Evolutionary conservation across 1,140 invertebrate species (phyloP), one percentile per base, ranked within the genome.

Genomic region (Cydia pomonella): DNA sequence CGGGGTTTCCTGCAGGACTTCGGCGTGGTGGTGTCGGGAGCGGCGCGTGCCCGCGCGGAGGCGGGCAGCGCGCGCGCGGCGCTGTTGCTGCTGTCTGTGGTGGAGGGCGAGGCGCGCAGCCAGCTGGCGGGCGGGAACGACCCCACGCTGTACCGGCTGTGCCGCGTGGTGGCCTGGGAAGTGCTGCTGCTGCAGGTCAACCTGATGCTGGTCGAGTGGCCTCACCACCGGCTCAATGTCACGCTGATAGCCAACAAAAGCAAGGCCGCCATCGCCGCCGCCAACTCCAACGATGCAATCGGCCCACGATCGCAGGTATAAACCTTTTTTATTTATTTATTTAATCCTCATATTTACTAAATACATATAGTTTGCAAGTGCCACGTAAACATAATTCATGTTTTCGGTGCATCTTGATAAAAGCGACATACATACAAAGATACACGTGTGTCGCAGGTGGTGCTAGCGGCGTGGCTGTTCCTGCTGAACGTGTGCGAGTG

Each of bases 1-100:
- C 89, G 95, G 80, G 95, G 96, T 74, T 93, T 93, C 78, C 79
- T 93, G 16, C 94, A 95, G 82, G 96, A 97, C 85, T 97, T 96
- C 83, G 95, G 96, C 3, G 98, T 97, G 81, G 95, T 98, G 2
- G 91, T 98, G 2, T 91, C 98, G 0, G 97, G 97, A 0, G 98
- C 98, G 87, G 96, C 97, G 0, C 94, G 96, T 76, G 97, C 98
- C 75, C 88, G 95, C 27, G 94, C 94, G 1, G 89, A 94, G 75
- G 94, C 94, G 0, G 94, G 97, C 89, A 95, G 97, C 82, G 97
- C 96, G 86, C 93, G 95, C n/a, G 93, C 94, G 38, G 96, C 97
- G 0, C 93, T 96, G 38, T 94, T 95, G 25, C 90, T 98, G 74
- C 86, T 98, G 12, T 94, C 93, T 50, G 94, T 95, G 21, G 89